Percentiles rank a stretch among this genome's conserved stretches.
Evolutionary conservation across 1,140 invertebrate species (phyloP).

Genomic region (Paraescarpia echinospica): DNA sequence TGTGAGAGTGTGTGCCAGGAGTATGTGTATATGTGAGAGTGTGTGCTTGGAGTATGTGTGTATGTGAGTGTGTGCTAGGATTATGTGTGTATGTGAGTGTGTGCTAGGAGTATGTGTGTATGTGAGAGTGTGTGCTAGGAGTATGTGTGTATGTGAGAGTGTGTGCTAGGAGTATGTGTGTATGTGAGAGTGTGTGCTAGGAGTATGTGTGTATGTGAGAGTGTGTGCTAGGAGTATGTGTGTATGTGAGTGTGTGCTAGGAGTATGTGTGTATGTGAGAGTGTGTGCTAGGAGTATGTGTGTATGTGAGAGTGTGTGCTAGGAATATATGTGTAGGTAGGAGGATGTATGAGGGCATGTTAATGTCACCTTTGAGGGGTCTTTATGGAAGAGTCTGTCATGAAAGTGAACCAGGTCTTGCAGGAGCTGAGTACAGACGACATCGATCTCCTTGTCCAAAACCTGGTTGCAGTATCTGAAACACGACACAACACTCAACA

Average conservation of each 20-base stretch:
- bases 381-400: slow-evolving; percentile 64
- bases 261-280: background rate
- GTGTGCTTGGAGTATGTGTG: too few species aligned
- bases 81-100: too few species aligned
- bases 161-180: too few species aligned
- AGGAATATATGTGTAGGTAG: background rate
- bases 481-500: slow-evolving; percentile 16
- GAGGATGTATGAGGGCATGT: background rate
- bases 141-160: too few species aligned
- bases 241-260: background rate
- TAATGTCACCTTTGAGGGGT: slow-evolving; percentile 64
- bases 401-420: slow-evolving; percentile 66
- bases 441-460: slow-evolving; percentile 58
- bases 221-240: slow-evolving; percentile 5
- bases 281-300: background rate
- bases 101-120: too few species aligned
- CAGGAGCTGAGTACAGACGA: slow-evolving; percentile 56
- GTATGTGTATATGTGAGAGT: too few species aligned
- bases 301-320: slow-evolving; percentile 15
- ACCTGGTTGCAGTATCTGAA: slow-evolving; percentile 59
- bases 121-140: background rate
- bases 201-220: too few species aligned
- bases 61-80: too few species aligned
- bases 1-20: too few species aligned
- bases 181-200: too few species aligned